Conservation (phyloP, 2,113 vertebrate genomes). For the Neodon shergylaensis region DNA sequence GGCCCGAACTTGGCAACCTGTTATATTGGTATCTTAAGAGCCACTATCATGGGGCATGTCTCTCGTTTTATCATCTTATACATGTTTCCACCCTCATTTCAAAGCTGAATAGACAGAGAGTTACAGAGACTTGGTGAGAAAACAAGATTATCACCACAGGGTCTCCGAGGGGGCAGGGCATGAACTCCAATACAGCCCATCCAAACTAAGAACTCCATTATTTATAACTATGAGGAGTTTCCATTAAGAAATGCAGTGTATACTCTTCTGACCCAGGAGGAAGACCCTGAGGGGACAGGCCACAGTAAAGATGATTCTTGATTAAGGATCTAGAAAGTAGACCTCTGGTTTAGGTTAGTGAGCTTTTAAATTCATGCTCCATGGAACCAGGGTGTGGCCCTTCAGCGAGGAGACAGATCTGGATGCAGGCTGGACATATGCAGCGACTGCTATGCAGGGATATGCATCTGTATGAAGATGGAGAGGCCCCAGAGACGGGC, state of each 20-base stretch:
- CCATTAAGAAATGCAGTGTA: not conserved
- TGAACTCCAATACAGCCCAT: not conserved
- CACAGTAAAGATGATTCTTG: not conserved
- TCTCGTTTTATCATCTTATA: not conserved
- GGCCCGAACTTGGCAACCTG: not conserved
- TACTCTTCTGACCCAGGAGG: not conserved
- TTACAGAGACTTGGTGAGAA: not conserved
- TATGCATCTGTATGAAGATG: not conserved
- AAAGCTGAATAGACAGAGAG: constrained; percentile 18
- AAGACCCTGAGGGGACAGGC: not conserved
- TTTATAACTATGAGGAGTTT: not conserved
- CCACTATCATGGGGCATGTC: not conserved
- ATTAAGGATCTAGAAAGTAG: not conserved
- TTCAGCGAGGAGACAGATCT: not conserved
- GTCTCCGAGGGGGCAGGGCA: not conserved
- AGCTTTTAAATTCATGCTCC: not conserved
- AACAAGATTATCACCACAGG: not conserved
- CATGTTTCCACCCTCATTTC: not conserved
- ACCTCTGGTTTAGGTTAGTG: not conserved
- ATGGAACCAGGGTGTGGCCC: not conserved
- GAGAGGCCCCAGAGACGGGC: not conserved
- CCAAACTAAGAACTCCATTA: not conserved
- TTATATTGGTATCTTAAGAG: not conserved
- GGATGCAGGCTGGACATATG: not conserved
- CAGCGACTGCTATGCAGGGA: not conserved